phyloP scores from a whole-genome alignment of 2,888 invertebrate species.

The Oasisia sp. region DNA sequence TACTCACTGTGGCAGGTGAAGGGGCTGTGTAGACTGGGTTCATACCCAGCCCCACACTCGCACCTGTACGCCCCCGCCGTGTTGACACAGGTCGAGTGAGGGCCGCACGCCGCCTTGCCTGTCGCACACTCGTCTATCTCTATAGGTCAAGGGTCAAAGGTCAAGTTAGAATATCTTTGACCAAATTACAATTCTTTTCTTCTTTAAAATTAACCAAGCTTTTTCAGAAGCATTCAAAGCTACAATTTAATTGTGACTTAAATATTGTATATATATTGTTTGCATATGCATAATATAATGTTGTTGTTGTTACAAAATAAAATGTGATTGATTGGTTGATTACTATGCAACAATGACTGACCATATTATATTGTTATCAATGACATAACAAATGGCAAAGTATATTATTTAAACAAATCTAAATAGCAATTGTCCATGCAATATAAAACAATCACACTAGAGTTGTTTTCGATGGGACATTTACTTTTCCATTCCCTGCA shows the following conservation, averaged over 20 bases:
- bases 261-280: too few species aligned
- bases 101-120: background rate
- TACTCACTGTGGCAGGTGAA: background rate
- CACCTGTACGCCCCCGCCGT: background rate
- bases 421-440: background rate
- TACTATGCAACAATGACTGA: background rate
- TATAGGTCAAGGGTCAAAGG: background rate
- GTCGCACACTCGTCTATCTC: conserved; percentile 21
- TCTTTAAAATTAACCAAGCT: too few species aligned
- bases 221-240: too few species aligned
- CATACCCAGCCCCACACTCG: background rate
- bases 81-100: background rate
- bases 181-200: background rate
- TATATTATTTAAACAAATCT: background rate
- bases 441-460: background rate
- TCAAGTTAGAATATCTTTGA: background rate
- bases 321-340: background rate
- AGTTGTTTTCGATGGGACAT: background rate
- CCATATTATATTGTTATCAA: background rate
- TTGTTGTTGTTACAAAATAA: too few species aligned
- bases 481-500: too few species aligned
- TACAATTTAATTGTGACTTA: too few species aligned
- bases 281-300: too few species aligned
- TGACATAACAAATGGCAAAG: background rate
- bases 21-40: background rate